Evolutionary conservation across 2,888 invertebrate species (phyloP).

Genomic region (Nipponacmea schrenckii): DNA sequence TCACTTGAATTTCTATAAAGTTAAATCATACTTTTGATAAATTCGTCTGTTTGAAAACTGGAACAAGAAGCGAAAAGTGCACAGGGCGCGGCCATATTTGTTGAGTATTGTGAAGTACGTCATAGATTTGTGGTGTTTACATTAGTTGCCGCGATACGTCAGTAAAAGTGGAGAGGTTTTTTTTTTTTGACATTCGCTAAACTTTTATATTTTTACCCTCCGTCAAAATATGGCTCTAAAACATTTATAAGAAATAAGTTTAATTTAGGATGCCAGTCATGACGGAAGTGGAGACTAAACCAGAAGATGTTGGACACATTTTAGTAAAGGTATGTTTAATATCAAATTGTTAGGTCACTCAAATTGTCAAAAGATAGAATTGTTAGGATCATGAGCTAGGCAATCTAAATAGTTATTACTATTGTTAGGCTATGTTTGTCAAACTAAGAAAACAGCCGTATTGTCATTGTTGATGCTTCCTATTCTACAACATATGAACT

Average conservation of each 20-base stretch:
- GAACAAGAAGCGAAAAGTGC: constrained; percentile 51
- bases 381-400: no score
- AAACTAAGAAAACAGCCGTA: no score
- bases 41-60: constrained; percentile 33
- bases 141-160: constrained; percentile 46
- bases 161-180: neutral
- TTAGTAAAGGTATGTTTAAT: constrained; percentile 60
- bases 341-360: neutral
- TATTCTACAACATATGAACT: no score
- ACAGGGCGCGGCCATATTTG: constrained; percentile 52
- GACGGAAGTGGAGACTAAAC: constrained; percentile 54
- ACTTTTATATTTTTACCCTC: neutral
- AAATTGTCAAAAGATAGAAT: no score
- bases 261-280: constrained; percentile 34
- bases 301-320: constrained; percentile 64
- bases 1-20: no score
- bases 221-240: neutral
- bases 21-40: constrained; percentile 43
- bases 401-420: no score
- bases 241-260: neutral
- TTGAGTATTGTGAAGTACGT: constrained; percentile 41
- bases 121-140: constrained; percentile 46
- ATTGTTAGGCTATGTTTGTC: no score
- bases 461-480: no score
- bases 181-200: no score